Conservation (phyloP, 2,888 invertebrate species). For the Nysson spinosus region DNA sequence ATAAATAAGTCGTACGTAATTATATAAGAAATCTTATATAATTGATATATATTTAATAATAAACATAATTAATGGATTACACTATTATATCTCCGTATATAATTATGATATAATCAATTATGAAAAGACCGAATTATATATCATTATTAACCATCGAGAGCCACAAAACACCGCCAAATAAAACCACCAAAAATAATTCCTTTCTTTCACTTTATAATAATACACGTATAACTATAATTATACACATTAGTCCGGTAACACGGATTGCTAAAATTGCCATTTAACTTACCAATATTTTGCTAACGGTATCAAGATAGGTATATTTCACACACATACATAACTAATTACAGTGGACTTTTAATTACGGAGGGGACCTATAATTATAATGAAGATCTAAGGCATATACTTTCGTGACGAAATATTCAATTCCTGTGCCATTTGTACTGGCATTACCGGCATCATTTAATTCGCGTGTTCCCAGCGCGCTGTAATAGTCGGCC, state of each 20-base stretch:
- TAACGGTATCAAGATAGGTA: constrained; percentile 24
- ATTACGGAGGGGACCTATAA: not conserved
- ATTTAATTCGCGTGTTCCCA: constrained; percentile 1
- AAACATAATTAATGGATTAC: too few relatives aligned
- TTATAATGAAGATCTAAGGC: constrained; percentile 11
- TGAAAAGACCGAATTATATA: too few relatives aligned
- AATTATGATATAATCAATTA: too few relatives aligned
- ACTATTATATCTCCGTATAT: too few relatives aligned
- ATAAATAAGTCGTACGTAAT: too few relatives aligned
- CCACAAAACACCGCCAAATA: too few relatives aligned
- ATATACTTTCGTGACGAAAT: constrained; percentile 8
- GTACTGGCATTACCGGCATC: not conserved
- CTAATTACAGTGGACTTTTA: constrained; percentile 37
- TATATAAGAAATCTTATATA: too few relatives aligned
- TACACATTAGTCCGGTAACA: not conserved
- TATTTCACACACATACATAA: constrained; percentile 12
- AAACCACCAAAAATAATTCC: too few relatives aligned
- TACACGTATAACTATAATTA: constrained; percentile 30
- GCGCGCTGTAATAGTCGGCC: not conserved
- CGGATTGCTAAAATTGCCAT: constrained; percentile 17
- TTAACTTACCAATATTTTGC: constrained; percentile 25
- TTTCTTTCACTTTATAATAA: too few relatives aligned
- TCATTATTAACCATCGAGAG: too few relatives aligned
- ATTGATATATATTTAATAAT: too few relatives aligned
- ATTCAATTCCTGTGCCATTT: constrained; percentile 20